Conservation (phyloP, 2,888 invertebrate genomes). For the Oscheius sp. region DNA sequence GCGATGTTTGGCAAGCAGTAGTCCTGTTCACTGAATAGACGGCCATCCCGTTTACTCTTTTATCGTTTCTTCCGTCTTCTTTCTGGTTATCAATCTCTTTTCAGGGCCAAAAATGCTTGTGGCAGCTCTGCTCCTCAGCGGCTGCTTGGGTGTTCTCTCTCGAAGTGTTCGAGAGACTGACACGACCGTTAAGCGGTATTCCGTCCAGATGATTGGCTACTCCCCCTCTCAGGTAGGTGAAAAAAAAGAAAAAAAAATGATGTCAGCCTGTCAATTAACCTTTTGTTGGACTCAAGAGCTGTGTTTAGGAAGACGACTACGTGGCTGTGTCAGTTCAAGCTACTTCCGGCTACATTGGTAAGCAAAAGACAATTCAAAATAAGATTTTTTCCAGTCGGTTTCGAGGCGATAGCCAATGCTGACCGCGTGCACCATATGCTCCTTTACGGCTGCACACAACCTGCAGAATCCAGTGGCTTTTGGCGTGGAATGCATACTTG, state of each 20-base stretch:
- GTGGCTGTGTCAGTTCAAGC: slow-evolving; percentile 68
- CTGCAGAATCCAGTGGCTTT: slow-evolving; percentile 76
- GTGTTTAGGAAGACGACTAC: slow-evolving; percentile 68
- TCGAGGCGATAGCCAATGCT: slow-evolving; percentile 77
- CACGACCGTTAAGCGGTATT: slow-evolving; percentile 48
- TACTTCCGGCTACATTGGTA: slow-evolving; percentile 70
- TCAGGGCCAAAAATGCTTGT: slow-evolving; percentile 9
- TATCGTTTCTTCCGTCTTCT: background rate
- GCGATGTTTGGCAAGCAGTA: too few species aligned
- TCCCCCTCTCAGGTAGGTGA: slow-evolving; percentile 56
- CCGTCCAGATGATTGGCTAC: slow-evolving; percentile 68
- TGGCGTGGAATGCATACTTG: slow-evolving; percentile 76
- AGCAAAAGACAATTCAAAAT: slow-evolving; percentile 13
- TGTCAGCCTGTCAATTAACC: too few species aligned
- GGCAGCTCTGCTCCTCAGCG: slow-evolving; percentile 16
- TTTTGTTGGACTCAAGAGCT: too few species aligned
- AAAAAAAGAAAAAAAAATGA: background rate
- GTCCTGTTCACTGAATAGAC: too few species aligned
- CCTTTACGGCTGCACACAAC: slow-evolving; percentile 78
- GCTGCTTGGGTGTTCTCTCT: slow-evolving; percentile 5
- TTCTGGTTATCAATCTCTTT: background rate
- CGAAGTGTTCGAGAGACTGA: slow-evolving; percentile 19
- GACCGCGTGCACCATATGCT: slow-evolving; percentile 79
- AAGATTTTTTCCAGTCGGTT: slow-evolving; percentile 74
- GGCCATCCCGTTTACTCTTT: too few species aligned